Base-by-base conservation (phyloP, 2,888 invertebrate species). In the Palloptera scutellata region DNA sequence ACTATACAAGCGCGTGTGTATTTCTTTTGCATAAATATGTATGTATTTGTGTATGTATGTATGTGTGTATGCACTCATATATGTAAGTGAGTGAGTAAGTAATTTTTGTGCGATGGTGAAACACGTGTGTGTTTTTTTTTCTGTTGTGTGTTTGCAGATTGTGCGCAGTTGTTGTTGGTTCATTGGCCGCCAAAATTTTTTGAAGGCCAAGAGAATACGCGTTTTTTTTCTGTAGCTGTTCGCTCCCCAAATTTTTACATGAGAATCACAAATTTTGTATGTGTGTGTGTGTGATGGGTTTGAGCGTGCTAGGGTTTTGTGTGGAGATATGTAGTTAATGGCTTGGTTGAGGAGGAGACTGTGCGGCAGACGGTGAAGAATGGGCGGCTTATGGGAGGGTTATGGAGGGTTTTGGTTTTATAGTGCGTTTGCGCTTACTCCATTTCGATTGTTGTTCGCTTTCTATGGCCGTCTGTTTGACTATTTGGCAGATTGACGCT, bases 171-270 rank as follows among this genome's bases (percentile, higher is more conserved):
- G 80, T 81, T 81, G 81, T 80, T 82, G 81, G 81, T 81, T 81
- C 81, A 81, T 79, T 81, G 82, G 77, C 81, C 81, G 80, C 82
- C 81, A 79, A 81, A 75, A 81, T 76, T 76, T 79, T 78, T 82
- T 82, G 81, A 81, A 81, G 81, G 81, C 81, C 81, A 81, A 80
- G 79, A 78, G 72, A 80, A 81, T 79, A 77, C 77, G 76, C 75
- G 75, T 77, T 76, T 78, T 72, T 61, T 61, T 70, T 72, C n/a
- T 45, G 48, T 20, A 4, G 15, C 15, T 66, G 54, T 53, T 66
- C 53, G 57, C 61, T 60, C 3, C 54, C 43, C 17, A 54, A 17
- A 30, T 30, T 30, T 30, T 30, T 30, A 30, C 30, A 30, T 30
- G 30, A 30, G 30, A 30, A 30, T 30, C 30, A 30, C 3, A 30